Evolutionary conservation across 2,113 vertebrate genomes (phyloP), one percentile per base, ranked within the genome.

Genomic region (Pygoscelis antarcticus): DNA sequence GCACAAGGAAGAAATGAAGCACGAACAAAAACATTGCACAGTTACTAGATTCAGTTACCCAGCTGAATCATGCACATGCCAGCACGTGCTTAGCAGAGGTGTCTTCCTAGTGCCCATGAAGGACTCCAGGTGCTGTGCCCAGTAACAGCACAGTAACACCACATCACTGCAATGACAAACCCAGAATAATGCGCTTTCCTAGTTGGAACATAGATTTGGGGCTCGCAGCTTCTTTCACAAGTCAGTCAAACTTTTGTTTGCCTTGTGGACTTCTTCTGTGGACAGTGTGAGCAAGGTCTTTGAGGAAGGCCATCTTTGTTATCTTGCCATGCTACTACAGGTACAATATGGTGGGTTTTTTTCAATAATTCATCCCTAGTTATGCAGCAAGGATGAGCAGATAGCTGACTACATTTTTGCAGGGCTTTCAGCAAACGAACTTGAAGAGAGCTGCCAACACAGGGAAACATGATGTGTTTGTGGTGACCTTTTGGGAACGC

Each of bases 301-400:
- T n/a, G 26, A 87, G 55, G 26, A 70, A 84, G 23, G 16, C 4
- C 13, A 26, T 36, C 40, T 70, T 60, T 83, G 30, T 49, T 68
- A 49, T 18, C 38, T 82, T 72, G 40, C 14, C 21, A 40, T 44
- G 46, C 9, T 49, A 18, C 10, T 82, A 17, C 26, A 52, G 30
- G 13, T 52, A 58, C 6, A 71, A 12, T 57, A 27, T 26, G 11
- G 3, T 44, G 7, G 17, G 7, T 0, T 0, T 2, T 13, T 72
- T 75, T 61, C 34, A 76, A 6, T 40, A 66, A 51, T 61, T 78
- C 29, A 26, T 32, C 22, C 13, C 42, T 62, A 40, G 10, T 40
- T 51, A 46, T 3, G 7, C 7, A 36, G 36, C 27, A 75, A 69
- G 34, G 12, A 11, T 2, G 7, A 76, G 16, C 11, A 5, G 6